phyloP scores from a whole-genome alignment of 2,888 invertebrate genomes.

The Drosophila borealis region DNA sequence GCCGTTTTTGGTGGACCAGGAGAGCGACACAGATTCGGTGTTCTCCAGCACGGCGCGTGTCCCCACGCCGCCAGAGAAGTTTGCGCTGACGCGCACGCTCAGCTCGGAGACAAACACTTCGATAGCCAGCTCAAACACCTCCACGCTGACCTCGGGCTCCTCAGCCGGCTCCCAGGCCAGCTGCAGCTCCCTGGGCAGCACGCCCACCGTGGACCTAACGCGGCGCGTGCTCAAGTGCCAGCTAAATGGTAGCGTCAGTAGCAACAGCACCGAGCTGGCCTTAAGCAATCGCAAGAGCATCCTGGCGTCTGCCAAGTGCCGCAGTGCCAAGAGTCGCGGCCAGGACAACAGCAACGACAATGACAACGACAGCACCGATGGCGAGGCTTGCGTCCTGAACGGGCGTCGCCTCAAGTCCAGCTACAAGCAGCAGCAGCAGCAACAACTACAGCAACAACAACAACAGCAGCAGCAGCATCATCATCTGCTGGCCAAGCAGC shows the following conservation, averaged over 20 bases:
- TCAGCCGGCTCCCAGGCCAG: constrained; percentile 91
- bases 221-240: constrained; percentile 89
- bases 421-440: constrained; percentile 60
- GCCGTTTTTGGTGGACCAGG: constrained; percentile 68
- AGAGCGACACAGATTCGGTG: constrained; percentile 92
- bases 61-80: constrained; percentile 86
- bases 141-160: constrained; percentile 90
- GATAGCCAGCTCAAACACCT: constrained; percentile 89
- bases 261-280: constrained; percentile 24
- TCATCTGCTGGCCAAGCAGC: constrained; percentile 67
- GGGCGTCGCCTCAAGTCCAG: constrained; percentile 82
- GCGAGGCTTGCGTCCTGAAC: constrained; percentile 82
- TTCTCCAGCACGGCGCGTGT: constrained; percentile 91
- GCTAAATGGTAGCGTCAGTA: constrained; percentile 73
- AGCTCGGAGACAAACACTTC: constrained; percentile 91
- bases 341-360: constrained; percentile 84
- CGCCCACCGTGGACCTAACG: constrained; percentile 88
- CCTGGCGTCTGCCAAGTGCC: constrained; percentile 93
- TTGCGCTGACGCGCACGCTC: constrained; percentile 88
- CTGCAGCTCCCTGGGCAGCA: constrained; percentile 88
- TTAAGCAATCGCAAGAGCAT: constrained; percentile 91
- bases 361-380: constrained; percentile 87
- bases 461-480: constrained; percentile 64
- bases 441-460: constrained; percentile 27
- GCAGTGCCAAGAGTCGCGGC: constrained; percentile 89